A percentile compares a stretch with the other conserved stretches of the same genome.
These are phyloP conservation scores for Colius striatus DNA, from an alignment of 2,113 vertebrate genomes.

Conservation along the genomic window DNA sequence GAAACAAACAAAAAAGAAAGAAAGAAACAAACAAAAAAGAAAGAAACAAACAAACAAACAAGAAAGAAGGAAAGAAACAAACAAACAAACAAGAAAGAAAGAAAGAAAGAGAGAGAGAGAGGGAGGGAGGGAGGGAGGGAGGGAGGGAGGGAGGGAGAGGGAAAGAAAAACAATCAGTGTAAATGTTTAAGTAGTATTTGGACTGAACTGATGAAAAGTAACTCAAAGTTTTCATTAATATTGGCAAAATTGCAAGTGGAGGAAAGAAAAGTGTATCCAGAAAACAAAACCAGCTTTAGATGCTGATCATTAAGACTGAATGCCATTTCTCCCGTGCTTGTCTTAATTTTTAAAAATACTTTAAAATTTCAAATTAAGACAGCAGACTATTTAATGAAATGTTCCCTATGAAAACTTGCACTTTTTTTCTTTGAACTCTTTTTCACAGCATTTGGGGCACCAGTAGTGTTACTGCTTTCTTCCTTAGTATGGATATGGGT, in stretches of 20 bases:
- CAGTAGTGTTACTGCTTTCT: background rate
- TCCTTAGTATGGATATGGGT: background rate
- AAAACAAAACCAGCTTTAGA: background rate
- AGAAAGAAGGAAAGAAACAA: too few relatives aligned
- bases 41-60: too few relatives aligned
- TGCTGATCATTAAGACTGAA: background rate
- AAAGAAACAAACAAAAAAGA: too few relatives aligned
- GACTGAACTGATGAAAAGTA: background rate
- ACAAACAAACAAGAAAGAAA: too few relatives aligned
- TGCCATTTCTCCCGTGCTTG: too few relatives aligned
- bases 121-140: too few relatives aligned
- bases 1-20: too few relatives aligned
- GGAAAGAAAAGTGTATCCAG: background rate
- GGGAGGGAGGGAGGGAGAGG: too few relatives aligned
- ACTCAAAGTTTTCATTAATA: background rate
- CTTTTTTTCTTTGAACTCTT: background rate
- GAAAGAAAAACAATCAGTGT: background rate
- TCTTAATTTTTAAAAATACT: background rate
- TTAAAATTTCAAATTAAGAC: background rate
- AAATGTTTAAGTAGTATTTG: background rate
- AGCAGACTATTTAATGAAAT: background rate
- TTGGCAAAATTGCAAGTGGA: background rate
- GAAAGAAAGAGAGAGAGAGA: too few relatives aligned
- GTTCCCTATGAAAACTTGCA: background rate
- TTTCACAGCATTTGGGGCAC: background rate